Conservation (phyloP, 2,797 vertebrate species). For the Pipistrellus pygmaeus region DNA sequence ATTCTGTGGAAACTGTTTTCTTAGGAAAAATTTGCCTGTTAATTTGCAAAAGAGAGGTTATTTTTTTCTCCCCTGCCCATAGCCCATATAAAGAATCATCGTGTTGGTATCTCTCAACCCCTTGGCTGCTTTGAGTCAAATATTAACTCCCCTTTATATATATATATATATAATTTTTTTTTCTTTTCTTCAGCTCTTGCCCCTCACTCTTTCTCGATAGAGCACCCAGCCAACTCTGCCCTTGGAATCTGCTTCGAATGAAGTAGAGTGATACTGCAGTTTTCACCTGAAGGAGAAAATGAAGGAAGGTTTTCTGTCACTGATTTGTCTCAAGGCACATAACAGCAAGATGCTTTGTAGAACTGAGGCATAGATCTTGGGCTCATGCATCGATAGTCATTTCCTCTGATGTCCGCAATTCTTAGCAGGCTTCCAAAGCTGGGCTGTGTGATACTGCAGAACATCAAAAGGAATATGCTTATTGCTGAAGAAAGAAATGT, state of each 20-base stretch:
- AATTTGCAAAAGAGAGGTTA: neutral
- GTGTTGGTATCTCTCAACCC: neutral
- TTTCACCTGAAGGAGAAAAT: slow-evolving; percentile 25
- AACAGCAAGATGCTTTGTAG: neutral
- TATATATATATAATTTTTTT: neutral
- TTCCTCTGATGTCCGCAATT: neutral
- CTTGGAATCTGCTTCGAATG: neutral
- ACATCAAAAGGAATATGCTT: neutral
- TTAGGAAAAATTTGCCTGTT: neutral
- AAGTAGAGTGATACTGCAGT: neutral
- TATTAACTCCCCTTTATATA: neutral
- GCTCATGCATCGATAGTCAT: neutral
- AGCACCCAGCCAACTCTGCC: neutral
- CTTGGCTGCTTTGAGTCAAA: neutral
- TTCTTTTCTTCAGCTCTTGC: neutral
- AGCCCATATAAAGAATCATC: neutral
- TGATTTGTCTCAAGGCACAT: neutral
- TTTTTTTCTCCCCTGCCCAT: neutral
- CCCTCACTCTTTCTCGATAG: neutral
- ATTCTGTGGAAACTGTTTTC: neutral
- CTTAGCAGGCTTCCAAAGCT: neutral
- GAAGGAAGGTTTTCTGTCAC: neutral
- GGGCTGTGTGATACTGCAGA: neutral
- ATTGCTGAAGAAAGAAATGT: neutral
- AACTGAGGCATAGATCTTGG: neutral